These are phyloP conservation scores for Pseudomyrmex sp. DNA, from an alignment of 1,140 invertebrate species.

Conservation along the genomic window DNA sequence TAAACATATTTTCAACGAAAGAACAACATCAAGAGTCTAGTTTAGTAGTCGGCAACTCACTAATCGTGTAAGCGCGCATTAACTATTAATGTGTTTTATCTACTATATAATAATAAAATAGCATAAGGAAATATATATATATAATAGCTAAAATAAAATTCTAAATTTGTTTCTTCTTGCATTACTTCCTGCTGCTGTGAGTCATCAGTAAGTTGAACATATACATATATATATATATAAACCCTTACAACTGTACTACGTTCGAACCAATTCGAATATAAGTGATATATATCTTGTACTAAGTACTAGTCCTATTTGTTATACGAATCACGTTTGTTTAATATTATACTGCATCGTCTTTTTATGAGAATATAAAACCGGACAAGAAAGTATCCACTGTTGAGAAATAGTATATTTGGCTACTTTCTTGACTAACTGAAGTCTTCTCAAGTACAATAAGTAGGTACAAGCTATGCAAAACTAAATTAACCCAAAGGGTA, in stretches of 20 bases:
- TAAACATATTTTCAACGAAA: slow-evolving; percentile 10
- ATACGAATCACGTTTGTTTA: slow-evolving; percentile 62
- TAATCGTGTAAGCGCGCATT: slow-evolving; percentile 10
- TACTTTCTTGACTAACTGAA: slow-evolving; percentile 29
- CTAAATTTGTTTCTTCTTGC: slow-evolving; percentile 10
- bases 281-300: slow-evolving; percentile 60
- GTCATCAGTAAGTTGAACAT: slow-evolving; percentile 27
- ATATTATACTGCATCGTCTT: slow-evolving; percentile 52
- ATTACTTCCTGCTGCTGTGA: slow-evolving; percentile 3
- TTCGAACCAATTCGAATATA: slow-evolving; percentile 38
- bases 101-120: not conserved
- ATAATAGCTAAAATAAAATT: slow-evolving; percentile 1
- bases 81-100: slow-evolving; percentile 39
- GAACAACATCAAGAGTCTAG: not conserved
- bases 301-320: slow-evolving; percentile 73
- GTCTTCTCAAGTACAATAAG: slow-evolving; percentile 59
- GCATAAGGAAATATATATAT: slow-evolving; percentile 6
- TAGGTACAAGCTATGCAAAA: slow-evolving; percentile 68
- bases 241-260: slow-evolving; percentile 21
- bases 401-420: not conserved
- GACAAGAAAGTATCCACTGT: slow-evolving; percentile 4
- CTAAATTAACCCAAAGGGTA: slow-evolving; percentile 1
- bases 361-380: slow-evolving; percentile 15
- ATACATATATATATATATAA: not conserved
- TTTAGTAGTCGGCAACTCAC: not conserved